Conservation (phyloP, 2,113 vertebrate genomes). For the Enhydra lutris region DNA sequence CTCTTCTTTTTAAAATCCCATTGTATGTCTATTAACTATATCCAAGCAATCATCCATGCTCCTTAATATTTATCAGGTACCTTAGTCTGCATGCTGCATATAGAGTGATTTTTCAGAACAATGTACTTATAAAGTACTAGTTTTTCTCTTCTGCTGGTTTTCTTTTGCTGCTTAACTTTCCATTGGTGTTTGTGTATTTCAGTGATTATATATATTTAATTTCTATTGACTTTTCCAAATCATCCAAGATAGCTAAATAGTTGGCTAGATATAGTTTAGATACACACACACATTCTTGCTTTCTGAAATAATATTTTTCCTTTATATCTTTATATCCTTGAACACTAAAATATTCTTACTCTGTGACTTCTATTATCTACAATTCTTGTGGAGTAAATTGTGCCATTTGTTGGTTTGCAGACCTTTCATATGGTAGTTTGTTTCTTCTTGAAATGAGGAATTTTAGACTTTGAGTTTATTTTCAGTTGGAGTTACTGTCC, state of each 20-base stretch:
- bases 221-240: background rate
- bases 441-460: background rate
- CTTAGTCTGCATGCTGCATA: background rate
- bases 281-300: background rate
- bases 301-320: background rate
- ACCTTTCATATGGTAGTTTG: background rate
- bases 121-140: background rate
- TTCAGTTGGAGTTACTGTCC: background rate
- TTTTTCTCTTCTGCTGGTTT: background rate
- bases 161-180: background rate
- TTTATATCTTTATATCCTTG: background rate
- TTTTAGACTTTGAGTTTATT: background rate
- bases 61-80: background rate
- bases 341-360: background rate
- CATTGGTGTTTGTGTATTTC: background rate
- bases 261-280: background rate
- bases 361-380: background rate
- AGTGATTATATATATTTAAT: background rate
- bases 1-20: background rate
- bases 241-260: background rate
- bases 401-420: background rate
- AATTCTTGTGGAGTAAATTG: background rate
- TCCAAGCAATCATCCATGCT: background rate
- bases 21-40: background rate
- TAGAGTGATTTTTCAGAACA: background rate